Evolutionary conservation across 2,797 vertebrate species (phyloP), one percentile per base, ranked within the genome.

Genomic region (Falco concolor): DNA sequence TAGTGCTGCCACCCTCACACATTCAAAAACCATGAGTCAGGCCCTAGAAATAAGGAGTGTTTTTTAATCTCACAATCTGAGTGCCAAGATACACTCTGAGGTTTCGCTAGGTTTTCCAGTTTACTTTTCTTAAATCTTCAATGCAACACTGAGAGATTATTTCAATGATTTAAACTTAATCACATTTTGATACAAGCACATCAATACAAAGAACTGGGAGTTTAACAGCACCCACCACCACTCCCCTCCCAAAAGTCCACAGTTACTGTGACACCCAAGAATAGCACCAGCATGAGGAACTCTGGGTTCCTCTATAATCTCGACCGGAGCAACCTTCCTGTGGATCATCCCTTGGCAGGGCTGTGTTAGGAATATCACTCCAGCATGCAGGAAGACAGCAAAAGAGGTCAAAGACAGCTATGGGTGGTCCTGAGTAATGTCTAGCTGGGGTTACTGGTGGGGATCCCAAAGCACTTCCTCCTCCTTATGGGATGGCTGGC

Each of bases 21-120:
- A 95, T 95, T 93, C 91, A 96, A 88, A 92, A 92, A 50, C 34
- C 38, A 57, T 90, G 93, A 97, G 88, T 96, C 93, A 96, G 70
- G 74, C 59, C 67, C 87, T 64, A 87, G 91, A 95, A 95, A 95
- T 94, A 93, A 89, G 88, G 14, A 89, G 52, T 27, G 75, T 24
- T 90, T 93, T 91, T 94, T 89, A 84, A 95, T 93, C 83, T 94
- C 85, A 91, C 1, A 0, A 21, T 72, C 79, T 88, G 84, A 88
- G 70, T 90, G 94, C 93, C 95, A 96, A 90, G 64, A 87, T 87
- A 95, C 61, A 93, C 61, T 89, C 53, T 53, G 77, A 93, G 59
- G 74, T 84, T 94, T 89, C 2, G 0, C 18, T 84, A 68, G 42
- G n/a, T 68, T 95, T 93, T 93, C 80, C 50, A 83, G 5, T 6